Evolutionary conservation across 64 coral and sea anemone genomes (phyloP).

Genomic region (Pocillopora damicornis): DNA sequence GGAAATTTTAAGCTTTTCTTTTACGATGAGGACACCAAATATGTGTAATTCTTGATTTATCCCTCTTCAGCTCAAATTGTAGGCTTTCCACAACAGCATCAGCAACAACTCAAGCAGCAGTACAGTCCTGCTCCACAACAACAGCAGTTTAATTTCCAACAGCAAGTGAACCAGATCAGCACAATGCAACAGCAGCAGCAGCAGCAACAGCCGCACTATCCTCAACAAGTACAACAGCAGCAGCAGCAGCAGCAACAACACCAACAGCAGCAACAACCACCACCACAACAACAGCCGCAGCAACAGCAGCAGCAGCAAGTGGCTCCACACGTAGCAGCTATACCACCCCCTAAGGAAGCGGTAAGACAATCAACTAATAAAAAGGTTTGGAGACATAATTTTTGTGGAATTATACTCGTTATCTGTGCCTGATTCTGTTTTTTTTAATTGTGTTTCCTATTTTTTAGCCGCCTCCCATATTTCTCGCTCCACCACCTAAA

Average conservation of each 20-base stretch:
- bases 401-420: no score
- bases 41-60: not conserved
- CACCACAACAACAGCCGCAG: constrained; percentile 1
- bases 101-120: constrained; percentile 29
- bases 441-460: not conserved
- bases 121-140: constrained; percentile 39
- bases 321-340: not conserved
- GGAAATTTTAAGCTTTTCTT: no score
- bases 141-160: constrained; percentile 68
- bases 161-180: constrained; percentile 50
- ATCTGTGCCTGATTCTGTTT: no score
- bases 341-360: constrained; percentile 26
- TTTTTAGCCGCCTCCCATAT: constrained; percentile 76
- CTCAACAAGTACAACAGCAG: constrained; percentile 24
- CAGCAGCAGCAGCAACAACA: not conserved
- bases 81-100: constrained; percentile 15
- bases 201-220: constrained; percentile 62
- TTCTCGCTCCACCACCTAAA: constrained; percentile 80
- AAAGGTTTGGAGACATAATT: no score
- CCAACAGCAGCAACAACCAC: constrained; percentile 17
- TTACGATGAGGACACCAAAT: not conserved
- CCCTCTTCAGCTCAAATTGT: constrained; percentile 11
- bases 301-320: constrained; percentile 44
- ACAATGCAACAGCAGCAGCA: constrained; percentile 52
- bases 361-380: not conserved